Conservation (phyloP, 2,888 invertebrate genomes). For the Machimus atricapillus region DNA sequence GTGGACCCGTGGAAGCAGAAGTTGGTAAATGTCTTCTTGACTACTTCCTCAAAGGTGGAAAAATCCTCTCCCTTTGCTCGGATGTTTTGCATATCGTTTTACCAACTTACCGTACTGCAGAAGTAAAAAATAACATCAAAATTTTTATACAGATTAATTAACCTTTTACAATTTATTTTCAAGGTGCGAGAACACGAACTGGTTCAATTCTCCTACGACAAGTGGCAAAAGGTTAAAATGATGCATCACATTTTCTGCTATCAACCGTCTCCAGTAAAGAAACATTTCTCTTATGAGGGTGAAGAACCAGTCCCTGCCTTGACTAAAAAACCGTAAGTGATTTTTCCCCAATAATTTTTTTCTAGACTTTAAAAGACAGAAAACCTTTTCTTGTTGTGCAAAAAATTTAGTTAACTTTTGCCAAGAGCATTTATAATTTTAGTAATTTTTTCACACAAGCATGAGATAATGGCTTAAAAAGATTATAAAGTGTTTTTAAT, state of each 20-base stretch:
- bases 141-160: neutral
- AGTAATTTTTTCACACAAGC: constrained; percentile 39
- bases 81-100: constrained; percentile 79
- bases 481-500: constrained; percentile 8
- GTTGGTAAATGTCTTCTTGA: constrained; percentile 73
- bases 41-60: constrained; percentile 77
- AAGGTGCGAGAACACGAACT: constrained; percentile 82
- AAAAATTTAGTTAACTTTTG: neutral
- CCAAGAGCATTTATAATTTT: constrained; percentile 24
- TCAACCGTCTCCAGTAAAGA: constrained; percentile 83
- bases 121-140: constrained; percentile 63
- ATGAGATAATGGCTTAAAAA: constrained; percentile 47
- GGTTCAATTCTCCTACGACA: constrained; percentile 82
- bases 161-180: neutral
- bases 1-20: constrained; percentile 74
- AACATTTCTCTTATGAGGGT: constrained; percentile 80
- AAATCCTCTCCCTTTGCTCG: constrained; percentile 80
- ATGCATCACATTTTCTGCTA: constrained; percentile 90
- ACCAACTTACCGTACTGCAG: constrained; percentile 83
- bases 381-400: neutral
- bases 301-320: constrained; percentile 66
- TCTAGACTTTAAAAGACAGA: neutral
- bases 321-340: constrained; percentile 63
- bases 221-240: constrained; percentile 84
- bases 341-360: neutral